phyloP scores from a whole-genome alignment of 2,797 vertebrate genomes.

The Lates japonicus region DNA sequence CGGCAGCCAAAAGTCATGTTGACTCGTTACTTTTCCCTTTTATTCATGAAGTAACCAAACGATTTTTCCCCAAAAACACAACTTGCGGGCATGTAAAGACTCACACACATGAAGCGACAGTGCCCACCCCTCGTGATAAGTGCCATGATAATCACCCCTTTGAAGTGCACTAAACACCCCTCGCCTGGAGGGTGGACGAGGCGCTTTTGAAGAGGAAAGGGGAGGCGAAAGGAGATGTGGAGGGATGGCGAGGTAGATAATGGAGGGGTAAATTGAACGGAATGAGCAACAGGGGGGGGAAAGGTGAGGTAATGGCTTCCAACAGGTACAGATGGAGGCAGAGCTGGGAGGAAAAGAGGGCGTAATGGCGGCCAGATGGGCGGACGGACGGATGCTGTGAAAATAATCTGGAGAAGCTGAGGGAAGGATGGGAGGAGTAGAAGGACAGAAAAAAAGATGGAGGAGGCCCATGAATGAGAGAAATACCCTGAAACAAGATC shows the following conservation, averaged over 20 bases:
- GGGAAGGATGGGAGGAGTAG: not conserved
- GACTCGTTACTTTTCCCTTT: not conserved
- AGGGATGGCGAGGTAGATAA: constrained; percentile 23
- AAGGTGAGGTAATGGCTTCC: constrained; percentile 18
- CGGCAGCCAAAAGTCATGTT: not conserved
- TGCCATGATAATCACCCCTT: constrained; percentile 53
- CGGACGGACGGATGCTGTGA: constrained; percentile 4
- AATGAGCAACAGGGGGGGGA: constrained; percentile 23
- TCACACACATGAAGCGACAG: constrained; percentile 38
- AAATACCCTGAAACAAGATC: constrained; percentile 37
- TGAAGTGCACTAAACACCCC: constrained; percentile 48
- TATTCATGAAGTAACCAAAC: not conserved
- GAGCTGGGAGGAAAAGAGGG: constrained; percentile 19
- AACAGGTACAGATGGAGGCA: constrained; percentile 13
- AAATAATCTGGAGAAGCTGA: not conserved
- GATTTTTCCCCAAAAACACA: not conserved
- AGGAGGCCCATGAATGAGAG: not conserved
- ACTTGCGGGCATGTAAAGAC: not conserved
- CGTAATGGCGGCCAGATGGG: constrained; percentile 40
- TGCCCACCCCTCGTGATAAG: constrained; percentile 42
- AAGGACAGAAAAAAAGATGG: not conserved
- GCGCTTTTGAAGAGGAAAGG: constrained; percentile 17
- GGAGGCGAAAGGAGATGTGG: not conserved
- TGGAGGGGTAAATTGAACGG: constrained; percentile 27
- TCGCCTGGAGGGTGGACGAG: constrained; percentile 20